Evolutionary conservation across 2,797 vertebrate species (phyloP).

Genomic region (Rhinogobio ventralis): DNA sequence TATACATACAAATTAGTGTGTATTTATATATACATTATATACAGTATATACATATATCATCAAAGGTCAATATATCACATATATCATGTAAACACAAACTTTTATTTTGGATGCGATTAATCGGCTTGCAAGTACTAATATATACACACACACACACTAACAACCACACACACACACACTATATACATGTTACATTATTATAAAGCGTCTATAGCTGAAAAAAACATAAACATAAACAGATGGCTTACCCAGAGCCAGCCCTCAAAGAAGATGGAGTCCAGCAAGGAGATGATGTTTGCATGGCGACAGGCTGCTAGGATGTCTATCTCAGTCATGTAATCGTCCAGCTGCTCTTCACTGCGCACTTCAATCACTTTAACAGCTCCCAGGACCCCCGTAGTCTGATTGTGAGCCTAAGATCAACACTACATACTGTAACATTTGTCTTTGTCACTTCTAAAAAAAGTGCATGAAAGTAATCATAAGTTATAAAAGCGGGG

Average conservation of each 20-base stretch:
- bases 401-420: conserved; percentile 66
- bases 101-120: no score
- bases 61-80: no score
- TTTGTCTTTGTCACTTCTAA: not conserved
- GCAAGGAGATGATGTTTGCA: conserved; percentile 66
- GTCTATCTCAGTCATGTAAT: conserved; percentile 74
- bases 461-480: no score
- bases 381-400: conserved; percentile 61
- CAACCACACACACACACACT: no score
- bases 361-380: conserved; percentile 71
- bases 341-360: conserved; percentile 74
- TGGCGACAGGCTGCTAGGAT: conserved; percentile 71
- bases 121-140: no score
- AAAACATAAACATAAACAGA: not conserved
- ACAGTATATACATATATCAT: no score
- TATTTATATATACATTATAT: no score
- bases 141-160: no score
- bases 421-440: not conserved
- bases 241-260: conserved; percentile 70
- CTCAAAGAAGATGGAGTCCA: conserved; percentile 69
- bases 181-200: no score
- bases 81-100: no score
- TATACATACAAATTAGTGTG: no score
- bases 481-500: not conserved
- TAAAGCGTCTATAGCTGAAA: no score